Evolutionary conservation across 2,888 invertebrate species (phyloP).

Genomic region (Panorpa germanica): DNA sequence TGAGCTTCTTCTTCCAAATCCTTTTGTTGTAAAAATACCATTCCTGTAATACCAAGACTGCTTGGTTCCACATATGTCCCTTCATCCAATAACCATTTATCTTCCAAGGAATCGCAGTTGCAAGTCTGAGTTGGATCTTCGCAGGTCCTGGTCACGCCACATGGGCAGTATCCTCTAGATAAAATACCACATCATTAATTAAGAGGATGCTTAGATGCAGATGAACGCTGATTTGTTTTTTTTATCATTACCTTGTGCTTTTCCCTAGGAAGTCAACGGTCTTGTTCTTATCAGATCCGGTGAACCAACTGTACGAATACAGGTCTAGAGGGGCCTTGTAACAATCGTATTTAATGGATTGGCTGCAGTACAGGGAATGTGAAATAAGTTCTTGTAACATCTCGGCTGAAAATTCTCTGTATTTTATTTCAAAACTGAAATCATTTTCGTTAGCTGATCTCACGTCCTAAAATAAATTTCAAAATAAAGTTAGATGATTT

Average conservation of each 20-base stretch:
- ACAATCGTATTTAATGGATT: slow-evolving; percentile 80
- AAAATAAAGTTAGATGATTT: too few relatives aligned
- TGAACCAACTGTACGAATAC: slow-evolving; percentile 79
- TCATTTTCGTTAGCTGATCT: slow-evolving; percentile 59
- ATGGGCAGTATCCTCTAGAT: slow-evolving; percentile 48
- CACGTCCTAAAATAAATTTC: slow-evolving; percentile 49
- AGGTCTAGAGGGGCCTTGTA: slow-evolving; percentile 72
- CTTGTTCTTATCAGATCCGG: slow-evolving; percentile 55
- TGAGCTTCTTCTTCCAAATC: slow-evolving; percentile 66
- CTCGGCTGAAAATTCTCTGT: slow-evolving; percentile 74
- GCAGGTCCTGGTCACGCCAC: slow-evolving; percentile 63
- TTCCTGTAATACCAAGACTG: slow-evolving; percentile 75
- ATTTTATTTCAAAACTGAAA: slow-evolving; percentile 70
- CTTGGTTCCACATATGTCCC: slow-evolving; percentile 63
- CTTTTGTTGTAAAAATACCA: slow-evolving; percentile 77
- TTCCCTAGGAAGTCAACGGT: slow-evolving; percentile 72
- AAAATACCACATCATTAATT: slow-evolving; percentile 8
- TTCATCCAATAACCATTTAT: slow-evolving; percentile 78
- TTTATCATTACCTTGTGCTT: slow-evolving; percentile 42
- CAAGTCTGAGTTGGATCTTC: slow-evolving; percentile 66
- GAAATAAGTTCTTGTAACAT: slow-evolving; percentile 83
- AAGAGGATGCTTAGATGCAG: slow-evolving; percentile 9
- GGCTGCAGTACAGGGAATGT: slow-evolving; percentile 75
- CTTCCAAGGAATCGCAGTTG: slow-evolving; percentile 78
- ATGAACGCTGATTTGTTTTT: slow-evolving; percentile 13